Base-by-base conservation (phyloP, 2,888 invertebrate species). In the Epinotia nisella region DNA sequence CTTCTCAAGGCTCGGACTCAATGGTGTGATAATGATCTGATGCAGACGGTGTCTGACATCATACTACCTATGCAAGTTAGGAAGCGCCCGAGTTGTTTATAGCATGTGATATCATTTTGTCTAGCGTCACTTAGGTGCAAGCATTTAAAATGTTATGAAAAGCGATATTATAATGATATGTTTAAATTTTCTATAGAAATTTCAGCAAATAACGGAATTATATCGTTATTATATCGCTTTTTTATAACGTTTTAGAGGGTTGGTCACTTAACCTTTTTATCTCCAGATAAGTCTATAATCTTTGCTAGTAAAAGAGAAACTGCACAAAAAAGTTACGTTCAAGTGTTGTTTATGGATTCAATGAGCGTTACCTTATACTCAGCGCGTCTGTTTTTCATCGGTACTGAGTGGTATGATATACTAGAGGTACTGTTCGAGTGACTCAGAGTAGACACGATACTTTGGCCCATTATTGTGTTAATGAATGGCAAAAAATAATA, bases 401-500 rank as follows among this genome's bases (percentile, higher is more conserved):
- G 55, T 64, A n/a, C 41, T 41, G 60, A 7, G 21, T 41, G 29
- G 17, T 49, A 70, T 60, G 17, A 70, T 66, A 67, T 78, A 80
- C 77, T 79, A 79, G 68, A 80, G 80, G 78, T 79, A 77, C 75
- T 77, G 75, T 77, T 66, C 71, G 81, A 82, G 77, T 80, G 79
- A 79, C 76, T 82, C 80, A 85, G 78, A 81, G 78, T 77, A 76
- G 79, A 69, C 75, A 79, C 82, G 81, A 86, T 86, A 85, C 77
- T 74, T 64, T 74, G 59, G 75, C 73, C 74, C 73, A 75, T 78
- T 75, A 78, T 78, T 80, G 81, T 84, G 83, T 80, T 86, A 86
- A 85, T 87, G 82, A 86, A 85, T 85, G 82, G 81, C 83, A 87
- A 87, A 86, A 88, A 85, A 83, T 80, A 79, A 83, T 80, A 80